Base-by-base conservation (phyloP, 2,888 invertebrate genomes). In the Cephonodes hylas region DNA sequence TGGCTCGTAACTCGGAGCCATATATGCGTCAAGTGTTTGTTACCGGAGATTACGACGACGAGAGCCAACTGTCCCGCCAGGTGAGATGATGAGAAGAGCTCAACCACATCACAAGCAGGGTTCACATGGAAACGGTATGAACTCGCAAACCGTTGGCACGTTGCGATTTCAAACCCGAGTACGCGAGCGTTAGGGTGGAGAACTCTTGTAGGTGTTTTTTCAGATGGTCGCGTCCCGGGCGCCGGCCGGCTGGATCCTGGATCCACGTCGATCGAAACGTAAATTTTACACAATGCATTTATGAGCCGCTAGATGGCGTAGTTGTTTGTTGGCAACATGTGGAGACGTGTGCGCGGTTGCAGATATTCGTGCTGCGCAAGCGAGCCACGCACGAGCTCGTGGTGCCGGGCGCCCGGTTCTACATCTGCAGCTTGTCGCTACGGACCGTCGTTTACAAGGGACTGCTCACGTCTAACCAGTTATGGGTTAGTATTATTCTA, bases 401-500 rank as follows among this genome's bases (percentile, higher is more conserved):
- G 42, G 95, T 96, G 73, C 96, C 97, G 1, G 97, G 97, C 5
- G 95, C 97, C 48, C 93, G 99, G 68, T 99, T 98, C 92, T 99
- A 99, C 91, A 97, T 99, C 79, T 99, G 99, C 93, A 99, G 99
- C 62, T 92, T 99, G 72, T 98, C 98, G 23, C 93, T 97, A 59
- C 95, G 95, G 76, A 98, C 96, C 8, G 94, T 99, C 65, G 98
- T 99, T 34, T 99, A 99, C 93, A 99, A 99, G 93, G 99, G 99
- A 42, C 96, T 99, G 82, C 94, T 99, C 74, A 99, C 98, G 34
- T 98, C 99, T 0, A 96, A 97, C 83, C 99, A 99, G 88, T 90
- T 99, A 82, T 97, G 97, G 96, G 93, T 94, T 44, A 83, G 82
- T 25, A 46, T 23, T 1, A 18, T 2, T 27, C 10, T n/a, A n/a